phyloP scores from a whole-genome alignment of 1,140 invertebrate species.

The Zaprionus vittiger region DNA sequence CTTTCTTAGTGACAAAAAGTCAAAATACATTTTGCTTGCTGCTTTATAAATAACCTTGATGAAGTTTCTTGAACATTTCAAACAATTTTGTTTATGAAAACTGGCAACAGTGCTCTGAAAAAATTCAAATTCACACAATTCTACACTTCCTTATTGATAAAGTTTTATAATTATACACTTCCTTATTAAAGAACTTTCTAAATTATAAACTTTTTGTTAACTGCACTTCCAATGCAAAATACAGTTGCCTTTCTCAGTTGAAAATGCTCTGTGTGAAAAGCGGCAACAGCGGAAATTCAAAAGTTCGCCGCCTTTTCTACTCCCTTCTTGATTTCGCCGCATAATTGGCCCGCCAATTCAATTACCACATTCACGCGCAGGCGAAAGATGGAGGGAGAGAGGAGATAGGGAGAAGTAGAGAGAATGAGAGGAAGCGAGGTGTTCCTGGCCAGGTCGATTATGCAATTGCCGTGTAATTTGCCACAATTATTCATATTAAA shows the following conservation, averaged over 20 bases:
- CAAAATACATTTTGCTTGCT: no score
- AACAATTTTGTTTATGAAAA: no score
- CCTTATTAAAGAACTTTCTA: no score
- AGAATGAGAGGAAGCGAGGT: background rate
- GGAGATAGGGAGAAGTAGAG: background rate
- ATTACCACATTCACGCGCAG: slow-evolving; percentile 55
- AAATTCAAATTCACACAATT: no score
- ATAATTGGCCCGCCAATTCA: slow-evolving; percentile 73
- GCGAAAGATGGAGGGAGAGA: background rate
- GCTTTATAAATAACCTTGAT: no score
- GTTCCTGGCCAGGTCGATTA: slow-evolving; percentile 44
- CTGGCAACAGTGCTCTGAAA: no score
- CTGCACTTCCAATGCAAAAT: background rate
- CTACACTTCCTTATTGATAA: no score
- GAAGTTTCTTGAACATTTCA: no score
- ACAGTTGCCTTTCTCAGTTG: background rate
- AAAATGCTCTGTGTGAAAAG: background rate
- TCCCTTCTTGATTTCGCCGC: slow-evolving; percentile 1
- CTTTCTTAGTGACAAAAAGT: no score
- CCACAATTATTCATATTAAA: slow-evolving; percentile 83
- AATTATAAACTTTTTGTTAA: no score
- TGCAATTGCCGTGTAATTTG: slow-evolving; percentile 84
- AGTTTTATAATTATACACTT: no score
- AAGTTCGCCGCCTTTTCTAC: slow-evolving; percentile 38
- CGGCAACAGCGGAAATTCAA: slow-evolving; percentile 54